Evolutionary conservation across 2,113 vertebrate species (phyloP).

Genomic region (Motacilla tschutschensis): DNA sequence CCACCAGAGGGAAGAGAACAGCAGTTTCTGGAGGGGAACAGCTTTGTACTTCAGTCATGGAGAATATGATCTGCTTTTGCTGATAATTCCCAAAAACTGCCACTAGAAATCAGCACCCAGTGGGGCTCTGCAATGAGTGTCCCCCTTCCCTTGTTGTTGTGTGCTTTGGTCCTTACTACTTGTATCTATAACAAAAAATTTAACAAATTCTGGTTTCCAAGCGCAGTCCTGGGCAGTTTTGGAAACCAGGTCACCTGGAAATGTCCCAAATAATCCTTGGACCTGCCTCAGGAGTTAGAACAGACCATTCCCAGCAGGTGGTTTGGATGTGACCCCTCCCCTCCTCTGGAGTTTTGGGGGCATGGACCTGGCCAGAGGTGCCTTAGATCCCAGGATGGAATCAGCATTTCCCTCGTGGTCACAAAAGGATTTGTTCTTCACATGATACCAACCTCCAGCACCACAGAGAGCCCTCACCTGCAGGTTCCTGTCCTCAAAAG

Average conservation of each 20-base stretch:
- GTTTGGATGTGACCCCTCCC: background rate
- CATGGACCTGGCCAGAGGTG: background rate
- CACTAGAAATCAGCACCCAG: background rate
- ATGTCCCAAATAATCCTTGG: background rate
- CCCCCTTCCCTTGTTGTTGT: background rate
- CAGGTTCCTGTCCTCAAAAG: background rate
- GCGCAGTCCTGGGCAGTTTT: background rate
- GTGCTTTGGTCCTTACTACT: background rate
- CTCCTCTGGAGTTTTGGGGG: background rate
- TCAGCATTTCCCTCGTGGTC: background rate
- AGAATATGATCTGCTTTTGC: background rate
- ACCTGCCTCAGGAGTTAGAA: background rate
- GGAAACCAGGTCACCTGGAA: background rate
- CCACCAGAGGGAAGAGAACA: background rate
- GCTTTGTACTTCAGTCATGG: background rate
- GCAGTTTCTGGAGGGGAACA: background rate
- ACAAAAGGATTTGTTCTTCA: background rate
- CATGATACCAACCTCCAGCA: background rate
- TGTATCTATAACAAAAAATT: background rate
- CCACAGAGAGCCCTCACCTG: background rate
- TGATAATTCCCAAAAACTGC: background rate
- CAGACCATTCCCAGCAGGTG: background rate
- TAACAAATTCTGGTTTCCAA: background rate
- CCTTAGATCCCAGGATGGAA: background rate
- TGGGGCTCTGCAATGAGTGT: background rate